Percentiles rank a stretch among this genome's conserved stretches.
Evolutionary conservation across 2,888 invertebrate species (phyloP).

Genomic region (Slavum lentiscoides): DNA sequence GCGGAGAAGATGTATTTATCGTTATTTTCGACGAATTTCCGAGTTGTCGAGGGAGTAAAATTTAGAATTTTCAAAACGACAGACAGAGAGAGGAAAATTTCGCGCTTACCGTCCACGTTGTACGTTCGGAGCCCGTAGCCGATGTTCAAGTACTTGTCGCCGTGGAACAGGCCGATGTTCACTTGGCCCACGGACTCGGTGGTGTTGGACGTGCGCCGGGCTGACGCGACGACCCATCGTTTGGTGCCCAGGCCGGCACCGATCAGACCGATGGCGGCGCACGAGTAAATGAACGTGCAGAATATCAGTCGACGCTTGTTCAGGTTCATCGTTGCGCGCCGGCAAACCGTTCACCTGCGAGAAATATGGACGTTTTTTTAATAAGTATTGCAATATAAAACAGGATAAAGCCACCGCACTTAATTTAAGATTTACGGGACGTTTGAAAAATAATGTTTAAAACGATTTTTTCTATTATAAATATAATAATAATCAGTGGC

Average conservation of each 20-base stretch:
- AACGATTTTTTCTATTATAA: too few relatives aligned
- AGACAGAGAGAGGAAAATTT: too few relatives aligned
- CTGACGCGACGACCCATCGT: slow-evolving; percentile 77
- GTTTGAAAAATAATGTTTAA: too few relatives aligned
- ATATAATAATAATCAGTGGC: too few relatives aligned
- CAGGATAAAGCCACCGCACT: too few relatives aligned
- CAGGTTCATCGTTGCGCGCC: slow-evolving; percentile 64
- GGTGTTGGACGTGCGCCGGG: slow-evolving; percentile 68
- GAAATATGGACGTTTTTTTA: background rate
- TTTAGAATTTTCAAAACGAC: too few relatives aligned
- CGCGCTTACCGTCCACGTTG: slow-evolving; percentile 72
- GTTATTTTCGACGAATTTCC: too few relatives aligned
- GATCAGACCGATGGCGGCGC: slow-evolving; percentile 75
- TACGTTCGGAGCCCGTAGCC: slow-evolving; percentile 79
- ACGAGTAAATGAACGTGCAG: slow-evolving; percentile 78
- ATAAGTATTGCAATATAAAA: too few relatives aligned
- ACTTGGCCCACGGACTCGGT: slow-evolving; percentile 72
- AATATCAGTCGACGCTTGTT: slow-evolving; percentile 79
- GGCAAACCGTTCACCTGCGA: slow-evolving; percentile 37
- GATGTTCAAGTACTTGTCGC: slow-evolving; percentile 78
- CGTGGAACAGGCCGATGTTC: slow-evolving; percentile 84
- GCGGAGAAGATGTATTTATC: too few relatives aligned
- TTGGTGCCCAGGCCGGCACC: slow-evolving; percentile 82
- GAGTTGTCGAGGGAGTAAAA: too few relatives aligned
- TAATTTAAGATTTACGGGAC: too few relatives aligned